Evolutionary conservation across 2,113 vertebrate genomes (phyloP).

Genomic region (Deroptyus accipitrinus): DNA sequence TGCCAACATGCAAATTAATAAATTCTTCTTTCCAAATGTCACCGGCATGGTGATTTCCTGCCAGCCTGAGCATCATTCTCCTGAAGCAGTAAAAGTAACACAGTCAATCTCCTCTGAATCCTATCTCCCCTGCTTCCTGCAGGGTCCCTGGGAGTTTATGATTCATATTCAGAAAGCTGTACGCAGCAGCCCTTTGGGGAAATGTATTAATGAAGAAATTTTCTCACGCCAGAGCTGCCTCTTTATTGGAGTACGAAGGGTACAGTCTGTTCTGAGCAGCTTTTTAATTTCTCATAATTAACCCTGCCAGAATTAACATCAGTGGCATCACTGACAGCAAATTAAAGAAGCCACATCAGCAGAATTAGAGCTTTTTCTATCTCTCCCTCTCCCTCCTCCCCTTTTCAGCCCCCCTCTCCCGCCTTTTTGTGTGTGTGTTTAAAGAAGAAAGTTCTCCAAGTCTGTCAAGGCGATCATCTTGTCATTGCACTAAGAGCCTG

Average conservation of each 20-base stretch:
- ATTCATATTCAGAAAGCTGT: conserved; percentile 69
- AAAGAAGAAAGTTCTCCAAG: conserved; percentile 57
- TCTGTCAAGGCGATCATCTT: conserved; percentile 62
- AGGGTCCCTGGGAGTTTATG: conserved; percentile 58
- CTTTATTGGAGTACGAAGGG: conserved; percentile 71
- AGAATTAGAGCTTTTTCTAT: conserved; percentile 29
- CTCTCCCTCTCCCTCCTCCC: not conserved
- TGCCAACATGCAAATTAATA: conserved; percentile 71
- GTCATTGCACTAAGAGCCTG: conserved; percentile 31
- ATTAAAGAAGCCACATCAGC: conserved; percentile 65
- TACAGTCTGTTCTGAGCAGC: conserved; percentile 74
- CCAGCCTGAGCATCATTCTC: conserved; percentile 48
- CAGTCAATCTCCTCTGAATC: conserved; percentile 66
- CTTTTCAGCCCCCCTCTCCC: not conserved
- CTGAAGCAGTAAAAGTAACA: conserved; percentile 61
- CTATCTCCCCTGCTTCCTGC: conserved; percentile 53
- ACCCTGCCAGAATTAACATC: conserved; percentile 75
- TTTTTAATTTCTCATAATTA: conserved; percentile 79
- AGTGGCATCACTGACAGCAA: conserved; percentile 64
- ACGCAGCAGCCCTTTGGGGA: conserved; percentile 61
- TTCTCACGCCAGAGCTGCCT: conserved; percentile 65
- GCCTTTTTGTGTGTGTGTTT: not conserved
- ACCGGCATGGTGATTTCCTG: conserved; percentile 62
- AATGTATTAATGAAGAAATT: conserved; percentile 77
- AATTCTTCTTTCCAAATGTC: conserved; percentile 70